Conservation (phyloP, 1,140 invertebrate genomes). For the Caligus rogercresseyi region DNA sequence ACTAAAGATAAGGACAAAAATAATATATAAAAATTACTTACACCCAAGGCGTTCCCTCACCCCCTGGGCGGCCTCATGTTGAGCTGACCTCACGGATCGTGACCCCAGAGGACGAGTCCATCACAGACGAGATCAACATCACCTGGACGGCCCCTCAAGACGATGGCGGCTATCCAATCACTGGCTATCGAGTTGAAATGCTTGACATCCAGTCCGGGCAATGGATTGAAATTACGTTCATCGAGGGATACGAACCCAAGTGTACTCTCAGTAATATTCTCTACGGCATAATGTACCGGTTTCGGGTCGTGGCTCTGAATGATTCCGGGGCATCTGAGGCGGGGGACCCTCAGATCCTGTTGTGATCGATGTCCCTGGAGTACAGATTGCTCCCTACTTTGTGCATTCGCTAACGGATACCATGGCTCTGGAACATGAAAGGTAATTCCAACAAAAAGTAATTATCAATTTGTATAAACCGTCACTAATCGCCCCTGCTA, state of each 20-base stretch:
- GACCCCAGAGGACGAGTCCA: conserved; percentile 12
- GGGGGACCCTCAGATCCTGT: conserved; percentile 18
- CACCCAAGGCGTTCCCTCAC: conserved; percentile 2
- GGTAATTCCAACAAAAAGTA: too few relatives aligned
- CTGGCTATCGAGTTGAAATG: conserved; percentile 20
- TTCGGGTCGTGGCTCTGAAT: conserved; percentile 17
- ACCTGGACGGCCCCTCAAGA: conserved; percentile 17
- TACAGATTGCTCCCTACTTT: conserved; percentile 20
- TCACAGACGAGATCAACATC: conserved; percentile 20
- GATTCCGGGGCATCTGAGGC: conserved; percentile 14
- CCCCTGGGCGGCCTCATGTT: conserved; percentile 13
- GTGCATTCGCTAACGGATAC: conserved; percentile 17
- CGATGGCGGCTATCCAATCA: conserved; percentile 20
- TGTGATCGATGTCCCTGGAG: conserved; percentile 19
- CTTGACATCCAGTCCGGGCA: conserved; percentile 14
- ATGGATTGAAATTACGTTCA: conserved; percentile 19
- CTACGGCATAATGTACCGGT: conserved; percentile 20
- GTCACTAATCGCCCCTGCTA: too few relatives aligned
- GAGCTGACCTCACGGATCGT: conserved; percentile 3
- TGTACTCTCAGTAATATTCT: conserved; percentile 18
- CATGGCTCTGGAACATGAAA: conserved; percentile 20
- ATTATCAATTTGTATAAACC: too few relatives aligned
- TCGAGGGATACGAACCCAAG: conserved; percentile 19
- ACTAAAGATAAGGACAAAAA: too few relatives aligned
- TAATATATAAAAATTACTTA: neutral